Conservation (phyloP, 1,140 invertebrate species). For the Pseudobourletiella spinata region DNA sequence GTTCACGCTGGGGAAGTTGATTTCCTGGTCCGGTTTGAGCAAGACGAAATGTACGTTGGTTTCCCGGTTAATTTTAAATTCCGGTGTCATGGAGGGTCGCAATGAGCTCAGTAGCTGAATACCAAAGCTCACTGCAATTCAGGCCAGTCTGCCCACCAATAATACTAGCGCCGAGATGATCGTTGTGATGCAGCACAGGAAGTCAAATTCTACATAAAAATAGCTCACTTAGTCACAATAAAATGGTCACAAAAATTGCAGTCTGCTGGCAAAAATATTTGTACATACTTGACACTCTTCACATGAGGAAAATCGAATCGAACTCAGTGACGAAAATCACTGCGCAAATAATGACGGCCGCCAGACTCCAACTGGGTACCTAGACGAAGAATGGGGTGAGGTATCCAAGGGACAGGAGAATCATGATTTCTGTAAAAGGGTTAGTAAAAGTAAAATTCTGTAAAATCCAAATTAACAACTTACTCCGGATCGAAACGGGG, state of each 20-base stretch:
- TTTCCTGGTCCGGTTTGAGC: slow-evolving; percentile 64
- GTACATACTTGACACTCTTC: slow-evolving; percentile 32
- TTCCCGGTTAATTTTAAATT: slow-evolving; percentile 15
- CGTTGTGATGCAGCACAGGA: slow-evolving; percentile 65
- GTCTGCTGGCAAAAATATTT: neutral
- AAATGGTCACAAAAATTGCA: too few relatives aligned
- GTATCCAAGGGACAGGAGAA: slow-evolving; percentile 64
- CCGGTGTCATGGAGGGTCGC: slow-evolving; percentile 9
- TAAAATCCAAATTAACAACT: too few relatives aligned
- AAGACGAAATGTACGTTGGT: slow-evolving; percentile 63
- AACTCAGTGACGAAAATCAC: slow-evolving; percentile 40
- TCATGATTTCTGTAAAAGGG: slow-evolving; percentile 52
- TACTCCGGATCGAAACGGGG: too few relatives aligned
- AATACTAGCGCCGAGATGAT: slow-evolving; percentile 70
- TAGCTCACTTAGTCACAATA: neutral
- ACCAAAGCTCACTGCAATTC: slow-evolving; percentile 70
- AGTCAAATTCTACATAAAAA: slow-evolving; percentile 51
- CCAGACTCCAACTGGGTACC: slow-evolving; percentile 74
- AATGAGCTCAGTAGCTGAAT: slow-evolving; percentile 55
- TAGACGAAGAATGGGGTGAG: slow-evolving; percentile 79
- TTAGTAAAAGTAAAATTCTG: slow-evolving; percentile 68
- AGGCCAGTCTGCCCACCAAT: slow-evolving; percentile 78
- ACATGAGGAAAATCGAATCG: slow-evolving; percentile 36
- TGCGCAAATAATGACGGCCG: slow-evolving; percentile 47
- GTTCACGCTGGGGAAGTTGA: slow-evolving; percentile 81